These are phyloP conservation scores for Drosophila nikananu DNA, from an alignment of 1,140 invertebrate genomes.

Conservation along the genomic window DNA sequence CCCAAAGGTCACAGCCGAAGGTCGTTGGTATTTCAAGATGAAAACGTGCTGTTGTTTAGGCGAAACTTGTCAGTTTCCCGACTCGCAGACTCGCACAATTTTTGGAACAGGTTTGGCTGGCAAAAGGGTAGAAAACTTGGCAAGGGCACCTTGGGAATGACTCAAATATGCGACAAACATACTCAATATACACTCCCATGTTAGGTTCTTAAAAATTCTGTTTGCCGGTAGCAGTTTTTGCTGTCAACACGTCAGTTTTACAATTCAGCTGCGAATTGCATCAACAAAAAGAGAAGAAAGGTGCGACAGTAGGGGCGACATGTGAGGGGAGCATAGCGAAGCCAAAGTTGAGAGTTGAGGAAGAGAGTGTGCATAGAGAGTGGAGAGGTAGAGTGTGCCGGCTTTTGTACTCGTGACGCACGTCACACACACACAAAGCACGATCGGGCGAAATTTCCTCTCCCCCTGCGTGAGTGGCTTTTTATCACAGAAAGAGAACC, in stretches of 20 bases:
- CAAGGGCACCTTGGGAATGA: conserved; percentile 75
- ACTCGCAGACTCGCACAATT: conserved; percentile 43
- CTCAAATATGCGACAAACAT: conserved; percentile 35
- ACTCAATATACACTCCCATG: conserved; percentile 23
- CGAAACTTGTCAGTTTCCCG: conserved; percentile 29
- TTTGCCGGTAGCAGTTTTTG: conserved; percentile 30
- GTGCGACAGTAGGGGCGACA: not conserved
- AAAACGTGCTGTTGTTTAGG: conserved; percentile 41
- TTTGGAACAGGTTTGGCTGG: conserved; percentile 68
- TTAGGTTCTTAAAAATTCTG: conserved; percentile 60
- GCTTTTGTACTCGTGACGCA: conserved; percentile 31
- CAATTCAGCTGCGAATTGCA: conserved; percentile 60
- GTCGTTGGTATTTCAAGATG: conserved; percentile 57
- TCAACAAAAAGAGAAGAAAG: conserved; percentile 27
- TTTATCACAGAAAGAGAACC: conserved; percentile 52
- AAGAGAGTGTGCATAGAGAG: conserved; percentile 7
- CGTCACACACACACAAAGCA: conserved; percentile 4
- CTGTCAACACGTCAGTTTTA: conserved; percentile 60
- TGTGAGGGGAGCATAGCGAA: not conserved
- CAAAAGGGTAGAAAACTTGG: conserved; percentile 33
- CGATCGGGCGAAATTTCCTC: conserved; percentile 12
- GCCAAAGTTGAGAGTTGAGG: conserved; percentile 14
- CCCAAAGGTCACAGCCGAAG: conserved; percentile 58
- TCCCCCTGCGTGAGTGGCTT: conserved; percentile 12
- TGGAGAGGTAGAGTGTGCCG: conserved; percentile 11